These are phyloP conservation scores for Myotis brandtii DNA, from an alignment of 2,113 vertebrate genomes.

Conservation along the genomic window DNA sequence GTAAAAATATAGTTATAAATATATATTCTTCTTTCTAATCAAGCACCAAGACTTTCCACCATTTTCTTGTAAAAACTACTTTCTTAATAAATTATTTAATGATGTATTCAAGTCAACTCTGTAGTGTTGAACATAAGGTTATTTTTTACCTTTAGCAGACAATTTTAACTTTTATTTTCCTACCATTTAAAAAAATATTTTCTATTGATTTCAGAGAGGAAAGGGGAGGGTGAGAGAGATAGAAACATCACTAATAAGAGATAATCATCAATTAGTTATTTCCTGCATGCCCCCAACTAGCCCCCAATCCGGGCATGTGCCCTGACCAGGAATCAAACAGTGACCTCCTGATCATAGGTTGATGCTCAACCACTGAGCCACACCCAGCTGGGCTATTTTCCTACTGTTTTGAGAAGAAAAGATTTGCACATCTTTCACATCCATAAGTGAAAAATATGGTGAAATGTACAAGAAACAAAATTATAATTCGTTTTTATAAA, in stretches of 20 bases:
- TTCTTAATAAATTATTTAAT: background rate
- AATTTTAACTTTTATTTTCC: conserved; percentile 1
- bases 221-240: too few species aligned
- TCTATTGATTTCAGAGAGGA: too few species aligned
- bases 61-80: background rate
- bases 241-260: too few species aligned
- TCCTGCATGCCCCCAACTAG: too few species aligned
- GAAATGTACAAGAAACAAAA: conserved; percentile 16
- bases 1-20: background rate
- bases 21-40: background rate
- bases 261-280: too few species aligned
- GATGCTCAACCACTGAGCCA: too few species aligned
- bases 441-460: conserved; percentile 24
- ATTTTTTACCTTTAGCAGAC: background rate
- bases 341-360: too few species aligned
- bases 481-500: background rate
- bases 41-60: background rate
- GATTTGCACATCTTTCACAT: background rate
- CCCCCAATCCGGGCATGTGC: too few species aligned
- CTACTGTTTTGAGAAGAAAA: background rate
- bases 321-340: too few species aligned
- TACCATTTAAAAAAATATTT: background rate
- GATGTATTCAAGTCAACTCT: background rate
- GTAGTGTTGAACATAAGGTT: background rate
- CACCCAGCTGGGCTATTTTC: background rate